Evolutionary conservation across 2,797 vertebrate genomes (phyloP), one percentile per base, ranked within the genome.

Genomic region (Cryptoprocta ferox): DNA sequence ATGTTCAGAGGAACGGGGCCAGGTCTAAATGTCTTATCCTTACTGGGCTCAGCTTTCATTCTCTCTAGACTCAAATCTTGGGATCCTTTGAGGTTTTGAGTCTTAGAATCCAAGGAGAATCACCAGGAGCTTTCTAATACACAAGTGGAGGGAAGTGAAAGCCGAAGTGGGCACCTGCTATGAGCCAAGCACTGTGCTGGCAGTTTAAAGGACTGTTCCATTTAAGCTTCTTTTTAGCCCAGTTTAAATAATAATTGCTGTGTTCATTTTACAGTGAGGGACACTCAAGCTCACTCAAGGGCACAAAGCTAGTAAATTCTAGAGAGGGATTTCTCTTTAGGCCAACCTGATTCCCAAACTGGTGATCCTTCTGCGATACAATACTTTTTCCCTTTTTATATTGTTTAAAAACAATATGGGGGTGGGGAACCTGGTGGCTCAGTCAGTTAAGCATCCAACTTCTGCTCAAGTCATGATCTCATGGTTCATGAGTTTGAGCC

Each of bases 341-440:
- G 56, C 19, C 37, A 83, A 30, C n/a, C 71, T 70, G 42, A 53
- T 50, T 87, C 71, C 39, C 42, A 73, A 76, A 86, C 26, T 16
- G 71, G 68, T 48, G 59, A 66, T 45, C 50, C 79, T 59, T 24
- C 86, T 76, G 32, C 32, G 9, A 53, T 13, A 28, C 11, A 39
- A 85, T 48, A 75, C n/a, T 87, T 59, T 76, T 95, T 84, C 42
- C 94, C 56, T 89, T 85, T 86, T n/a, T 14, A 42, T 50, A 73
- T 65, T 91, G 39, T 89, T 92, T 83, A 50, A 71, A 90, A 56
- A 73, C 21, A 89, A 32, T n/a, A 56, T 56, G 48, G 42, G 42
- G 42, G 42, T 7, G 19, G 53, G 15, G 53, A 1, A 2, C 19
- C 53, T 56, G 53, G 53, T 56, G 53, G 53, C 19, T 56, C 53